These are phyloP conservation scores for Apeira syringaria DNA, from an alignment of 2,888 invertebrate genomes.

Conservation along the genomic window DNA sequence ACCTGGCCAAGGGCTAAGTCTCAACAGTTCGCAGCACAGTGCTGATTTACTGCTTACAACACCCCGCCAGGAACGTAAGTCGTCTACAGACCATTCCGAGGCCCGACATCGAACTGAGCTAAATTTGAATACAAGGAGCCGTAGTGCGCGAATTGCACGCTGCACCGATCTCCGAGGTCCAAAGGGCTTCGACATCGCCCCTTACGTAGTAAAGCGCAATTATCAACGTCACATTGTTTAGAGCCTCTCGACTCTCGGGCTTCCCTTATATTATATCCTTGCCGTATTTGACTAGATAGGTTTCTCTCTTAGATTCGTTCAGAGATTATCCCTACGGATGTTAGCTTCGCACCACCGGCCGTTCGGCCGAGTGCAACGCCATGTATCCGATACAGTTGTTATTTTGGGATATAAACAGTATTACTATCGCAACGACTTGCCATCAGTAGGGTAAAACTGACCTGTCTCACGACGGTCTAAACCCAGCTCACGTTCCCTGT, in stretches of 20 bases:
- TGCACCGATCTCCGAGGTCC: constrained; percentile 54
- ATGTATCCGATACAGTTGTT: constrained; percentile 44
- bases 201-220: constrained; percentile 50
- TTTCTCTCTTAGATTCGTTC: constrained; percentile 84
- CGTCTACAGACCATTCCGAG: constrained; percentile 48
- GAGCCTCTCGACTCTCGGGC: constrained; percentile 71
- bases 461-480: constrained; percentile 58
- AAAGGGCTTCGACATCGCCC: constrained; percentile 61
- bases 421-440: constrained; percentile 80
- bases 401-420: constrained; percentile 67
- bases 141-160: constrained; percentile 44
- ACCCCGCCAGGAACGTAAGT: constrained; percentile 78
- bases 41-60: constrained; percentile 42
- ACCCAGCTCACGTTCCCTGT: constrained; percentile 86
- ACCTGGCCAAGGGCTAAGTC: constrained; percentile 76
- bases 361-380: constrained; percentile 77
- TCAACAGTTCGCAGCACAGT: constrained; percentile 82
- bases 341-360: constrained; percentile 76
- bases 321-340: constrained; percentile 65
- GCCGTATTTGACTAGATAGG: constrained; percentile 36
- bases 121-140: constrained; percentile 42
- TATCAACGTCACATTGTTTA: constrained; percentile 67
- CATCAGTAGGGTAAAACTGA: constrained; percentile 85
- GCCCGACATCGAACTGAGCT: constrained; percentile 74
- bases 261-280: constrained; percentile 63